Evolutionary conservation across 2,113 vertebrate genomes (phyloP), one percentile per base, ranked within the genome.

Genomic region (Nesoenas mayeri): DNA sequence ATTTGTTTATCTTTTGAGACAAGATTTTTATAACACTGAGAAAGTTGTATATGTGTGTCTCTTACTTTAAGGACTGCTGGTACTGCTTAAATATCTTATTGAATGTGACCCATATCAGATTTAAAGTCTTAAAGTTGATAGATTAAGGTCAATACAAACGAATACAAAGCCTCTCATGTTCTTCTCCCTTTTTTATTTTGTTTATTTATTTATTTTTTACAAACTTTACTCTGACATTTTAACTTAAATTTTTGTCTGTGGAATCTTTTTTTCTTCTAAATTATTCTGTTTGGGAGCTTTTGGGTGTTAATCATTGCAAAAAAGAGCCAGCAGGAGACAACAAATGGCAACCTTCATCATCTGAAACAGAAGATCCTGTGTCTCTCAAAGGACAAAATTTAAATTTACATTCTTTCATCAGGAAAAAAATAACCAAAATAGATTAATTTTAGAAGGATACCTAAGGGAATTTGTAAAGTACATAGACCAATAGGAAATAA

Each of bases 341-440:
- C n/a, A 91, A 79, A 65, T 15, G 3, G 20, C 77, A 85, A 73
- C 77, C 80, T 95, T 92, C 62, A 66, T 61, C 53, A n/a, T 79
- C 66, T 62, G 64, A 58, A 94, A 72, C 14, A 60, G 80, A 82
- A 53, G 34, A 91, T 70, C 57, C n/a, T 6, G 21, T 85, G 11
- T 72, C 40, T 92, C 71, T 88, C 65, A 77, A 65, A 95, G 89
- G 73, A 88, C 57, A 77, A 91, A 51, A 57, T 70, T 85, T 38
- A 85, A 83, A 85, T 64, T 54, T 86, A 15, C 4, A 57, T 88
- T 91, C 28, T 95, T 96, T 81, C 64, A 78, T 89, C 57, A 79
- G 78, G 47, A 95, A 87, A 95, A 88, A 77, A 40, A 15, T 84
- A 92, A 77, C 26, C 16, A 88, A 97, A 95, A 79, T 38, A 91